Evolutionary conservation across 2,888 invertebrate genomes (phyloP), one percentile per base, ranked within the genome.

Genomic region (Acrobasis repandana): DNA sequence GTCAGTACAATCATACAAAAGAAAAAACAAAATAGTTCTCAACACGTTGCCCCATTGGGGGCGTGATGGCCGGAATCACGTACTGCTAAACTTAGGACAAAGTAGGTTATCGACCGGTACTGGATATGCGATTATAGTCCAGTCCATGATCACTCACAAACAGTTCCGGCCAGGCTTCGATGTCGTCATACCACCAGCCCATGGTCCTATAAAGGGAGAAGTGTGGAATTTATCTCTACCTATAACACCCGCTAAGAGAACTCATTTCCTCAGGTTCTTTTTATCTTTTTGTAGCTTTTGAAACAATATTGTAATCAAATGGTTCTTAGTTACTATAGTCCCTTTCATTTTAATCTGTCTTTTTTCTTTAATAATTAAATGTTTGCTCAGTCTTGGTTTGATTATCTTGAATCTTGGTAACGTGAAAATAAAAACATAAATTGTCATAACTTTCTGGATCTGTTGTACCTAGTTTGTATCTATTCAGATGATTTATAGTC

Each of bases 61-160:
- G 20, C 98, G 98, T 0, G 98, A 98, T 90, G 99, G 98, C 11
- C 94, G 98, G 38, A 99, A 99, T 86, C 98, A 98, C 83, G 92
- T 99, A 16, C 81, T 99, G 8, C 81, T 98, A 18, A 97, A 98
- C 86, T 86, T 98, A 63, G 96, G 97, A 0, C 93, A 96, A 58
- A 93, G 96, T 38, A 3, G 14, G 18, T n/a, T 96, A 96, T 83
- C 84, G 96, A 43, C 93, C 94, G 1, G 94, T 70, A 96, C 96
- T 5, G 98, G 97, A 58, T 93, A 97, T 67, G 98, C 98, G 0
- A 96, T 98, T 75, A 83, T 98, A 38, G 97, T 97, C 0, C 98
- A 98, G 84, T 96, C 97, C 8, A 95, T 96, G 0, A 98, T 97
- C 69, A 85, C 89, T 82, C 93, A 71, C 85, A 94, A 77, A 20